Base-by-base conservation (phyloP, 2,113 vertebrate species). In the Oryzias javanicus region DNA sequence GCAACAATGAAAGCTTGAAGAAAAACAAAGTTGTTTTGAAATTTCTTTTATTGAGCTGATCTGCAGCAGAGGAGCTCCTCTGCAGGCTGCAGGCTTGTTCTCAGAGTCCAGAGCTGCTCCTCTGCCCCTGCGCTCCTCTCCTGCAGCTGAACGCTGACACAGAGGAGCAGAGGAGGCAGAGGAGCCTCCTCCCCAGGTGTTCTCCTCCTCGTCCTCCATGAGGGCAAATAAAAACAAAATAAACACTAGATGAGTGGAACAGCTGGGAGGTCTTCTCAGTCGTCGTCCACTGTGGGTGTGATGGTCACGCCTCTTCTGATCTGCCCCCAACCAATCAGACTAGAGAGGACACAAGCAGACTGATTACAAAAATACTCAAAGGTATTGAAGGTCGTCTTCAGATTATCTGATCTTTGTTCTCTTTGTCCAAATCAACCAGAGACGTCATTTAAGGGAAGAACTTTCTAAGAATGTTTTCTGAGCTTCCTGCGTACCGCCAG, bases 231-330 rank as follows among this genome's bases (percentile, higher is more conserved):
- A 19, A 48, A 55, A 7, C 0, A 16, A 5, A 44, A 42, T 18
- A 59, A 60, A 67, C 44, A 40, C 35, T 15, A 52, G 17, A 59
- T 44, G 56, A 59, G 59, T 40, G 67, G 50, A 53, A 5, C 63
- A 64, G 60, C 66, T 0, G 8, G 42, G 40, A 6, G 17, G 0
- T 40, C 8, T 45, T 35, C 86, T 98, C 92, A 98, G 88, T 99
- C 97, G 19, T 99, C 97, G 59, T 98, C 97, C 71, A 98, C 91
- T 6, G 97, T 98, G 61, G 97, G 97, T 68, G 96, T 98, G 90
- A 99, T 98, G 90, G 97, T 98, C 82, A 98, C 95, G 78, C 97
- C 97, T 93, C 97, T 96, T 90, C 97, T 94, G 91, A 99, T 98
- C 81, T 98, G 97, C 56, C 96, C 97, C 97, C 97, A 99, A 59